Percentiles rank a stretch among this genome's conserved stretches.
phyloP scores from a whole-genome alignment of 2,113 vertebrate species.

The Corapipo altera region DNA sequence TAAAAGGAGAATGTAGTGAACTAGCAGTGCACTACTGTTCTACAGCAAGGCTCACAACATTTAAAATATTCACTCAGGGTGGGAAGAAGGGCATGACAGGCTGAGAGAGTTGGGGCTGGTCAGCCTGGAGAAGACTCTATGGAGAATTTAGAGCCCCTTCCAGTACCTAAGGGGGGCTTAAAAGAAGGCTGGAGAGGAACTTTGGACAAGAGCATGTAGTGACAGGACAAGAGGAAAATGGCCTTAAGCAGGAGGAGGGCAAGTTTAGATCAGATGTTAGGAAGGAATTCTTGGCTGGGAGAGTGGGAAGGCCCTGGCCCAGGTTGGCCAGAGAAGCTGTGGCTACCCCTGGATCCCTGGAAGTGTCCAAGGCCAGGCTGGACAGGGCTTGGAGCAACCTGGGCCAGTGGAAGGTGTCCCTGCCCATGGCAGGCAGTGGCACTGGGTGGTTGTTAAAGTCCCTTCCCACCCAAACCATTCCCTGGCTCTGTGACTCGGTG shows the following conservation, averaged over 20 bases:
- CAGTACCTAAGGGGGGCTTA: background rate
- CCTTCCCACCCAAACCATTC: background rate
- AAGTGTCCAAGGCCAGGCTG: background rate
- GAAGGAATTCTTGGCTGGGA: background rate
- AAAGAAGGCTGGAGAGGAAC: background rate
- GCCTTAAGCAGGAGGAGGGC: background rate
- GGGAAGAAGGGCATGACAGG: background rate
- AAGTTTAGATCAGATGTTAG: background rate
- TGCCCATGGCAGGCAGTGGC: no score
- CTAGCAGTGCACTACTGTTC: background rate
- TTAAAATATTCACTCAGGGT: background rate
- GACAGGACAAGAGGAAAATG: background rate
- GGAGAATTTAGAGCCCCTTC: background rate
- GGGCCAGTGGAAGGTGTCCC: background rate
- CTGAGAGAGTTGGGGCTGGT: background rate
- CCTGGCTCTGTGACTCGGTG: background rate
- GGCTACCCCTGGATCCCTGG: no score
- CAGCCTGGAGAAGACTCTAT: background rate
- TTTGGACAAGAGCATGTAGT: background rate
- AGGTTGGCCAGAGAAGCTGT: background rate
- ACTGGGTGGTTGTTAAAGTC: no score
- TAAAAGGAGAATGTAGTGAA: background rate
- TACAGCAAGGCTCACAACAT: background rate
- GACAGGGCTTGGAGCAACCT: background rate
- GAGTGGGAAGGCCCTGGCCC: background rate